Evolutionary conservation across 2,888 invertebrate species (phyloP), one percentile per base, ranked within the genome.

Genomic region (Drosophila crucigera): DNA sequence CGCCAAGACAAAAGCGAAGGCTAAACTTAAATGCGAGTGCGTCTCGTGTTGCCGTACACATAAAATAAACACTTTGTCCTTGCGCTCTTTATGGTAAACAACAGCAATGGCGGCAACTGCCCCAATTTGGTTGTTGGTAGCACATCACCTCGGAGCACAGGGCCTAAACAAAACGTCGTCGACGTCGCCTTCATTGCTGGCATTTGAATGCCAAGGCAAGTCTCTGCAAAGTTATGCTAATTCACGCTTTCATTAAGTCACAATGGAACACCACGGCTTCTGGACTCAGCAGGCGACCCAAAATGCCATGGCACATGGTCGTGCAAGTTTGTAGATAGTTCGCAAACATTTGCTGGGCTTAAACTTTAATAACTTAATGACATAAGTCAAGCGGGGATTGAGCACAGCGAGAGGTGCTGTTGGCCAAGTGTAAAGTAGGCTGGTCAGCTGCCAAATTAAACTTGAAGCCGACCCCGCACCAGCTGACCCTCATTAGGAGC

Each of bases 331-430:
- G 66, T 73, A 52, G 60, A 78, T 82, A 89, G 80, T 85, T 89
- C 78, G 78, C 84, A 84, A 89, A 82, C 85, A 81, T 90, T 84
- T 75, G 82, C 65, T 56, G 73, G 74, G 80, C 76, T 82, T 81
- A 73, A 71, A 73, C 76, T 80, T 86, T 88, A 90, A 88, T 86
- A 90, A 86, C 88, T 88, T 88, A 90, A 90, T 88, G 86, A 82
- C 83, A 80, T 82, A 76, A 84, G 84, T 81, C 84, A 80, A 73
- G 72, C 64, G 61, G 59, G 59, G 52, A 41, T 19, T 19, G 39
- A 30, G 55, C 54, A 58, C 43, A 55, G 41, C 25, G 39, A 14
- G 61, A 35, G 22, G 25, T 47, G 55, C 19, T 37, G 50, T 52
- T 54, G 73, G 61, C 70, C 72, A 68, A 83, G 81, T 79, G 82